Conservation (phyloP, 35 echinoderm and acorn worm species). For the Acanthaster planci region DNA sequence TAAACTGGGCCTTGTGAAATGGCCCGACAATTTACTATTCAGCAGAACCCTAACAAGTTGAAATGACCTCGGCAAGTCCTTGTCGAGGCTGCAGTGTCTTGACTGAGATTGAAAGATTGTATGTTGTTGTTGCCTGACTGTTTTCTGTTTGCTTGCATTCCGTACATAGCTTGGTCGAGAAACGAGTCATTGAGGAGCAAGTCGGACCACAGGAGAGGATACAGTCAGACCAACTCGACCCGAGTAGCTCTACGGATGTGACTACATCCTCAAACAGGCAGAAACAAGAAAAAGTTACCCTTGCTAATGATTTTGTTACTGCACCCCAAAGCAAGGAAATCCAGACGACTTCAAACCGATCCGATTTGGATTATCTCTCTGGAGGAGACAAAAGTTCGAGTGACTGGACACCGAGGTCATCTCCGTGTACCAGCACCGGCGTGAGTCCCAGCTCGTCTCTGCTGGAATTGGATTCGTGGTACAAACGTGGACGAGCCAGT, state of each 20-base stretch:
- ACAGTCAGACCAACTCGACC: neutral
- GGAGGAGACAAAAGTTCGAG: neutral
- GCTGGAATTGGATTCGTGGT: conserved; percentile 2
- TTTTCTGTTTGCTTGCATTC: conserved; percentile 27
- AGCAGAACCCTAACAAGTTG: too few species aligned
- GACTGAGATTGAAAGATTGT: conserved; percentile 1
- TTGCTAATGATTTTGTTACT: neutral
- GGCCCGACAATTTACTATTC: too few species aligned
- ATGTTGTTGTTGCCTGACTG: conserved; percentile 16
- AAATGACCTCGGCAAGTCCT: too few species aligned
- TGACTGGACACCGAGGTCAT: conserved; percentile 17
- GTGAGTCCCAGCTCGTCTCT: conserved; percentile 8
- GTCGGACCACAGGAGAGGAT: neutral
- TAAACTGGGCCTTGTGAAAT: too few species aligned
- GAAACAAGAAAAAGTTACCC: neutral
- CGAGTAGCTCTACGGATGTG: neutral
- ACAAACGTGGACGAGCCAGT: neutral
- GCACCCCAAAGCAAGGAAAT: neutral
- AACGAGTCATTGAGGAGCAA: neutral
- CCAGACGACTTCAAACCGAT: conserved; percentile 12
- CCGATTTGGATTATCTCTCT: conserved; percentile 4
- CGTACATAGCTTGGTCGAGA: conserved; percentile 18
- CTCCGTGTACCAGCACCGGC: neutral
- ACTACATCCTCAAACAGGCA: neutral
- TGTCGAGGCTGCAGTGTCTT: too few species aligned